Evolutionary conservation across 2,113 vertebrate genomes (phyloP), one percentile per base, ranked within the genome.

Genomic region (Leptosomus discolor): DNA sequence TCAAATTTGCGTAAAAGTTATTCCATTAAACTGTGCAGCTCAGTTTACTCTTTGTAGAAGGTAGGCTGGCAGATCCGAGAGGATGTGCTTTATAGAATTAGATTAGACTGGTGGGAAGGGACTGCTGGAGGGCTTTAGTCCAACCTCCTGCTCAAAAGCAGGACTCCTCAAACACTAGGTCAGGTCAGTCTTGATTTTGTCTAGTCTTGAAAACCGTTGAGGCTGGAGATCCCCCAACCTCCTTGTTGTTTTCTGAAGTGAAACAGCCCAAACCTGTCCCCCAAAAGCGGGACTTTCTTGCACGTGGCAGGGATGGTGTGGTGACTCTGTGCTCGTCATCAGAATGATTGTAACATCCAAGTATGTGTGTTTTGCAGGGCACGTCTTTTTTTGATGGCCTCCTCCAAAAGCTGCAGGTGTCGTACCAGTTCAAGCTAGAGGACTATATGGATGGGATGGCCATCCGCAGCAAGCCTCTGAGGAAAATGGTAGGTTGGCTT

Each of bases 391-490:
- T 99, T 95, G 99, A 99, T 34, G 89, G 98, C 36, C 98, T 99
- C 30, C 99, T 99, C 87, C 99, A 99, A 97, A 99, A 99, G 96
- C 98, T 99, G 77, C 99, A 99, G 97, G 97, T 99, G 23, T 98
- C 98, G 12, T 99, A 99, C 96, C 99, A 99, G 96, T 99, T 99
- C 96, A 99, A 99, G 67, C 96, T 99, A 15, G 99, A 99, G 80
- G 99, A 99, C 90, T 99, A 99, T 80, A 99, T 99, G 99, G 99
- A 99, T 2, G 99, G 99, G 61, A 98, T 99, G 98, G 99, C 99
- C 36, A 99, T 99, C 97, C 99, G 99, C 85, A 98, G 99, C 70
- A 99, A 99, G 60, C 99, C 99, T 17, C 98, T 99, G 94, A 98
- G 98, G 73, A 99, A 99, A 97, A 99, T 98, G 98, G 99, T 99